A percentile compares a stretch with the other conserved stretches of the same genome.
These are phyloP conservation scores for Prionailurus bengalensis DNA, from an alignment of 2,113 vertebrate genomes.

Conservation along the genomic window DNA sequence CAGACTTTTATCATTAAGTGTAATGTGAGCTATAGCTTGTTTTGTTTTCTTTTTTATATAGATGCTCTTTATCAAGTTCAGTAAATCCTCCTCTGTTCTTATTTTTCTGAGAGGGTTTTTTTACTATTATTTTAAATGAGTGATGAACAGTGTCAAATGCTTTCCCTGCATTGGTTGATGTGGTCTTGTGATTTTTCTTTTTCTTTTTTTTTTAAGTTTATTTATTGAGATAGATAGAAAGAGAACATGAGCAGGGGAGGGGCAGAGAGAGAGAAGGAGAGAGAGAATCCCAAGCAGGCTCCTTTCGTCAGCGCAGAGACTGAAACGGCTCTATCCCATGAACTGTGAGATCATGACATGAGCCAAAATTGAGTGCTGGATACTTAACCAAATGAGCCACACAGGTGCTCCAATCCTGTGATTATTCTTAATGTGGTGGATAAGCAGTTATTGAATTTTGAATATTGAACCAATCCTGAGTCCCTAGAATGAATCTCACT, in stretches of 20 bases:
- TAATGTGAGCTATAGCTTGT: neutral
- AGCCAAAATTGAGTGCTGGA: no score
- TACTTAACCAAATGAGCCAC: no score
- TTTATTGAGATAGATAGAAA: no score
- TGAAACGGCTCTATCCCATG: no score
- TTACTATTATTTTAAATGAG: neutral
- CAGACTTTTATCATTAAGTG: neutral
- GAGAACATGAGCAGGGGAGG: no score
- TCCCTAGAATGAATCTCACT: neutral
- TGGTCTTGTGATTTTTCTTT: neutral
- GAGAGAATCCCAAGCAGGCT: no score
- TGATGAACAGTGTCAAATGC: neutral
- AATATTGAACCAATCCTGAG: constrained; percentile 3
- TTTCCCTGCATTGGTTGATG: constrained; percentile 1
- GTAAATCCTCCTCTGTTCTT: neutral
- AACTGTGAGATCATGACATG: no score
- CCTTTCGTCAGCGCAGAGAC: no score
- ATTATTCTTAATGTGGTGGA: neutral
- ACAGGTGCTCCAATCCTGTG: no score
- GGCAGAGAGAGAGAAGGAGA: no score
- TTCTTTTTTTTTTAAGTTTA: no score
- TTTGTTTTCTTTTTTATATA: neutral
- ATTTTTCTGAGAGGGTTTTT: neutral
- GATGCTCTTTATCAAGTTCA: neutral
- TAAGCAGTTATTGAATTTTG: neutral